Conservation (phyloP, 2,113 vertebrate genomes). For the Mustelus asterias region DNA sequence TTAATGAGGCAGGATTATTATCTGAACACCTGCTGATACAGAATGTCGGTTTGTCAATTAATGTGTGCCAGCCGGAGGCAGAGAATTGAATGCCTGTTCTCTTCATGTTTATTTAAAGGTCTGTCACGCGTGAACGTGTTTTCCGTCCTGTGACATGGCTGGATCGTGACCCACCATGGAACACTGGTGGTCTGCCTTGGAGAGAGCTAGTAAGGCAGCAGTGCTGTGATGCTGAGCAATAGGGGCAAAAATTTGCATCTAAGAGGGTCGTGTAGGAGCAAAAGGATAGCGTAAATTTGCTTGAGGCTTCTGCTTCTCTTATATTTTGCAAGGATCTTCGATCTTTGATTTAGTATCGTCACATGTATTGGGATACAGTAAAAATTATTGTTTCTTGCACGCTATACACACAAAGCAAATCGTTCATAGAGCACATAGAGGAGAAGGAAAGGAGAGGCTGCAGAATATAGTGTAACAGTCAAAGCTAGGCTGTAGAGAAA, state of each 20-base stretch:
- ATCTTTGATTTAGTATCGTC: too few species aligned
- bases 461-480: too few species aligned
- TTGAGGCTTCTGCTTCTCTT: not conserved
- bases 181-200: not conserved
- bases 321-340: too few species aligned
- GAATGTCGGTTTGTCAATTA: not conserved
- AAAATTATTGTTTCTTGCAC: too few species aligned
- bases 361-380: too few species aligned
- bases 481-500: too few species aligned
- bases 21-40: not conserved
- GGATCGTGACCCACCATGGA: too few species aligned
- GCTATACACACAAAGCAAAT: too few species aligned
- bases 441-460: too few species aligned
- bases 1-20: not conserved
- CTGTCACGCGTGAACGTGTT: not conserved
- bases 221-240: not conserved
- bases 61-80: not conserved
- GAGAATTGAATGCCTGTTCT: not conserved
- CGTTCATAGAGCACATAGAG: too few species aligned
- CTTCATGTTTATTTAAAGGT: not conserved
- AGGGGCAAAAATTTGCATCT: too few species aligned
- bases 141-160: not conserved
- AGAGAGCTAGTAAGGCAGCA: not conserved
- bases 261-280: not conserved
- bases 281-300: not conserved